Evolutionary conservation across 2,113 vertebrate genomes (phyloP).

Genomic region (Argyrosomus japonicus): DNA sequence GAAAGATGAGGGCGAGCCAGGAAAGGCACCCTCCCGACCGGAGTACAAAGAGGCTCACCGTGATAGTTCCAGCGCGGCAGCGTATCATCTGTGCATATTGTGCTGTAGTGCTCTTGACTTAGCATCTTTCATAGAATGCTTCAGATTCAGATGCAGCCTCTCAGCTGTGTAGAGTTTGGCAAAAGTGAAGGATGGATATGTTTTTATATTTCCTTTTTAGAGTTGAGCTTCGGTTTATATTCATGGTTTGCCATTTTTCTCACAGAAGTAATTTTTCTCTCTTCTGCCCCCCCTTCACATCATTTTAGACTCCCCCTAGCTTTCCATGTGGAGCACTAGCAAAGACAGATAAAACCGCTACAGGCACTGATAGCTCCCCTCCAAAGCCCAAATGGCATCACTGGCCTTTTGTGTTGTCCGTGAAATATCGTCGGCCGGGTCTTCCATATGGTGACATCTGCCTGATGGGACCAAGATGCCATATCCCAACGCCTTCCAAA

Average conservation of each 20-base stretch:
- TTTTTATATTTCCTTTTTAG: constrained; percentile 10
- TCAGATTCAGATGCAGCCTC: constrained; percentile 24
- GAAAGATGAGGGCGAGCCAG: constrained; percentile 49
- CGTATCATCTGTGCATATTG: constrained; percentile 71
- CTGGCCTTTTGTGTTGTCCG: constrained; percentile 55
- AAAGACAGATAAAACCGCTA: constrained; percentile 10
- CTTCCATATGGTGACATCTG: constrained; percentile 76
- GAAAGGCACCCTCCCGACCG: constrained; percentile 57
- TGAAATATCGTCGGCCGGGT: constrained; percentile 52
- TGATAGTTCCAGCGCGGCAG: constrained; percentile 38
- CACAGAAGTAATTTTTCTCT: constrained; percentile 22
- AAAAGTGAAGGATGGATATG: constrained; percentile 31
- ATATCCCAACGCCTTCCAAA: constrained; percentile 52
- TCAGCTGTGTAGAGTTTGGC: constrained; percentile 23
- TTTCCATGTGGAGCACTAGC: constrained; percentile 27
- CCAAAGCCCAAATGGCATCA: constrained; percentile 57
- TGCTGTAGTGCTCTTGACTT: constrained; percentile 70
- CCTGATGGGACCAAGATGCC: constrained; percentile 62
- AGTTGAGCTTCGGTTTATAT: constrained; percentile 16
- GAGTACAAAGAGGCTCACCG: constrained; percentile 53
- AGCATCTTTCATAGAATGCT: constrained; percentile 43
- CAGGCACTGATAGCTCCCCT: constrained; percentile 32
- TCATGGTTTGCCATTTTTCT: constrained; percentile 24
- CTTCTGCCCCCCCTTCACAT: constrained; percentile 35
- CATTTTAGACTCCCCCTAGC: constrained; percentile 9